Percentiles rank a stretch among this genome's conserved stretches.
Conservation (phyloP, 2,113 vertebrate species). For the Ginglymostoma cirratum region DNA sequence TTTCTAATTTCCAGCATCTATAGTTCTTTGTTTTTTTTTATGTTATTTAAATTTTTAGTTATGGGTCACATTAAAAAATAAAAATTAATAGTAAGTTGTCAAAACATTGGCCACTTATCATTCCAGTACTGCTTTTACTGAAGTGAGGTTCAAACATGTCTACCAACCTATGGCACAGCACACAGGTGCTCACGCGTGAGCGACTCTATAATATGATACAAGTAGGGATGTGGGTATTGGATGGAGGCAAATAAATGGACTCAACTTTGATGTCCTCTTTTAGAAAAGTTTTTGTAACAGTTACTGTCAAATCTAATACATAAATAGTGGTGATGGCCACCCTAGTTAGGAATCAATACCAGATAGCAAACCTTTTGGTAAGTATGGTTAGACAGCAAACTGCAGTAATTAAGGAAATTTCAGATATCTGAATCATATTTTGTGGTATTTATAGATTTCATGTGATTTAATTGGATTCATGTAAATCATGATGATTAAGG, state of each 20-base stretch:
- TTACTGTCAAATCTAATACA: neutral
- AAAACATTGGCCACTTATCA: neutral
- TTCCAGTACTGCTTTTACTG: neutral
- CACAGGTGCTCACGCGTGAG: neutral
- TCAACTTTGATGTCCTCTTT: neutral
- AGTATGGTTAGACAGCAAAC: neutral
- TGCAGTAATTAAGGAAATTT: neutral
- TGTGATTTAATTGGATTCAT: too few relatives aligned
- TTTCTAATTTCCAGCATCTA: too few relatives aligned
- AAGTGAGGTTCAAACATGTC: neutral
- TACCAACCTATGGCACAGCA: neutral
- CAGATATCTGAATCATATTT: constrained; percentile 37
- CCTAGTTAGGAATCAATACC: neutral
- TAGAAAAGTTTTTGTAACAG: neutral
- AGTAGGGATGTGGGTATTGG: neutral
- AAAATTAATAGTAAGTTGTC: neutral
- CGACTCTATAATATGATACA: neutral
- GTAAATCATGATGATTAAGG: too few relatives aligned
- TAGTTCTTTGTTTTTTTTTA: too few relatives aligned
- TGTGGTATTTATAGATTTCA: neutral
- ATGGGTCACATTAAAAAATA: neutral
- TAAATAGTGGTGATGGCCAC: neutral
- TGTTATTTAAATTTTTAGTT: neutral
- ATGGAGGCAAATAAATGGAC: neutral
- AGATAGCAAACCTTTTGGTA: neutral